Evolutionary conservation across 1,140 invertebrate genomes (phyloP).

Genomic region (Leptopilina boulardi): DNA sequence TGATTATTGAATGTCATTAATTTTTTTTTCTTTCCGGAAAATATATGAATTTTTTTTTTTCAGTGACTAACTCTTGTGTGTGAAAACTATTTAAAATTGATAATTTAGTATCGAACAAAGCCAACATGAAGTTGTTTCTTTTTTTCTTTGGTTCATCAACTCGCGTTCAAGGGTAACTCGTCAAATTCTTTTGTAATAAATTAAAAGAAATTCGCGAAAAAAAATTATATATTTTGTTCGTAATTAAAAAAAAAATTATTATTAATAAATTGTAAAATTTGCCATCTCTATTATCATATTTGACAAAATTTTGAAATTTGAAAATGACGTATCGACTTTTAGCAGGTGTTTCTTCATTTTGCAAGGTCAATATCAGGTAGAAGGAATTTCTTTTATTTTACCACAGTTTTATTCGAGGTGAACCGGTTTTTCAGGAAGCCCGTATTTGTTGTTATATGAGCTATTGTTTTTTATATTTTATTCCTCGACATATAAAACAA

Average conservation of each 20-base stretch:
- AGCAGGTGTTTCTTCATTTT: conserved; percentile 29
- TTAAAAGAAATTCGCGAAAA: not conserved
- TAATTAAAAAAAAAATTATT: no score
- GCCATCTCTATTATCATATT: not conserved
- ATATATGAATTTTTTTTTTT: not conserved
- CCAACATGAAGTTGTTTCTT: not conserved
- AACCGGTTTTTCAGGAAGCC: conserved; percentile 49
- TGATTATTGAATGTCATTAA: no score
- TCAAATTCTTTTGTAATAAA: not conserved
- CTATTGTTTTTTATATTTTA: conserved; percentile 26
- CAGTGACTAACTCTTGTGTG: no score
- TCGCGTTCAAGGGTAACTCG: not conserved
- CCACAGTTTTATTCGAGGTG: conserved; percentile 24
- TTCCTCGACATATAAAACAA: not conserved
- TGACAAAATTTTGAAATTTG: conserved; percentile 5
- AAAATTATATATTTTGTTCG: no score
- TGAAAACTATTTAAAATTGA: no score
- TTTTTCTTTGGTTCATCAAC: not conserved
- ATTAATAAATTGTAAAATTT: not conserved
- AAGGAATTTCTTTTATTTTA: conserved; percentile 30
- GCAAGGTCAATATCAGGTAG: conserved; percentile 32
- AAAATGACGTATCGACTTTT: conserved; percentile 22
- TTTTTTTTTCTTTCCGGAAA: no score
- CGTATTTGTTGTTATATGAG: conserved; percentile 7
- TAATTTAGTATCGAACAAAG: not conserved